Evolutionary conservation across 1,140 invertebrate genomes (phyloP).

Genomic region (Ruditapes philippinarum): DNA sequence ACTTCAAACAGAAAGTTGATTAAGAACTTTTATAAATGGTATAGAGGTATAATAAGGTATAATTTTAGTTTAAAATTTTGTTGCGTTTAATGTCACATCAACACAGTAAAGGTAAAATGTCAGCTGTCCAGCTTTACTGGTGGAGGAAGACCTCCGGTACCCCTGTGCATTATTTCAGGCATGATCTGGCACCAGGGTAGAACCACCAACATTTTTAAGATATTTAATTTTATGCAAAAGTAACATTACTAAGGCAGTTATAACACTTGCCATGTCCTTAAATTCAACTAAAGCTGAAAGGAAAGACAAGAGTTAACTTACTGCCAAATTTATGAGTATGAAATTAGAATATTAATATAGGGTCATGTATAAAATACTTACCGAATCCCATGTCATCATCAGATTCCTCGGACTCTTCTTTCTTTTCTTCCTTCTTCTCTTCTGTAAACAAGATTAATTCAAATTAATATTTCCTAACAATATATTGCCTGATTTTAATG

Average conservation of each 20-base stretch:
- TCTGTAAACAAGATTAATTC: conserved; percentile 58
- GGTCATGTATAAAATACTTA: conserved; percentile 65
- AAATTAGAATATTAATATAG: neutral
- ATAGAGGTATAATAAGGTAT: no score
- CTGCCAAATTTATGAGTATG: neutral
- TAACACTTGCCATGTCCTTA: neutral
- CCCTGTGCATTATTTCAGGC: no score
- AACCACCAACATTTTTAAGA: neutral
- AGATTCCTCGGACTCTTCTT: conserved; percentile 92
- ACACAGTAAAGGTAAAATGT: no score
- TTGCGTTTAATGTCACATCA: no score
- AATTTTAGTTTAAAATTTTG: no score
- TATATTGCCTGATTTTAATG: no score
- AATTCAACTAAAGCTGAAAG: neutral
- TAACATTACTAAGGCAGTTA: neutral
- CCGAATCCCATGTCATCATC: conserved; percentile 98
- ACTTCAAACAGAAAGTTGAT: no score
- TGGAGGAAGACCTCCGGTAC: no score
- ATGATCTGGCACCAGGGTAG: no score
- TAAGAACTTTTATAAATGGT: no score
- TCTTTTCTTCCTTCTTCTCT: conserved; percentile 91
- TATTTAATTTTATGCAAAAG: neutral
- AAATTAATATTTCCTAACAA: no score
- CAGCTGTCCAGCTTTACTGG: no score
- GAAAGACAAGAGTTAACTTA: neutral